Conservation (phyloP, 64 coral and sea anemone species). For the Platygyra sinensis region DNA sequence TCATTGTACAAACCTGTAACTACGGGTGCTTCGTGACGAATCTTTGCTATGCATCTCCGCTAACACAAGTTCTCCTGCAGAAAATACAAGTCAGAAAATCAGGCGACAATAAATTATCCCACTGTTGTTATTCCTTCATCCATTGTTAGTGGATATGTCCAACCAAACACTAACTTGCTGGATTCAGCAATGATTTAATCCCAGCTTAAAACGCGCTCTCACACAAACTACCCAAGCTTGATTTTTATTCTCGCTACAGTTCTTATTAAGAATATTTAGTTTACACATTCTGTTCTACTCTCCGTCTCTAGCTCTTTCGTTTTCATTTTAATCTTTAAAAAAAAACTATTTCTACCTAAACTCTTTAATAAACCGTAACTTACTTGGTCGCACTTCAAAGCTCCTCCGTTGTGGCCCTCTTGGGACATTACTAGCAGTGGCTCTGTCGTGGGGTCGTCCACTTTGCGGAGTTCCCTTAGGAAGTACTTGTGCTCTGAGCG, state of each 20-base stretch:
- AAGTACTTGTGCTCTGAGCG: background rate
- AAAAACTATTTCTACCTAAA: background rate
- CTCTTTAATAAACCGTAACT: background rate
- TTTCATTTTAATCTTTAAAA: too few relatives aligned
- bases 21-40: slow-evolving; percentile 20
- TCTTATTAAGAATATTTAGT: too few relatives aligned
- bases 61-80: slow-evolving; percentile 28
- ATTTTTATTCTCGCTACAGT: too few relatives aligned
- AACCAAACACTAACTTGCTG: too few relatives aligned
- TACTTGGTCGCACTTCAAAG: slow-evolving; percentile 37
- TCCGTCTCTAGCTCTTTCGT: too few relatives aligned
- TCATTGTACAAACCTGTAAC: slow-evolving; percentile 37
- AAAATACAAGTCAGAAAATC: background rate
- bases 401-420: background rate
- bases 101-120: background rate
- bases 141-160: too few relatives aligned
- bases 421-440: background rate
- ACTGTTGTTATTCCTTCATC: too few relatives aligned
- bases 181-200: too few relatives aligned
- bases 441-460: background rate
- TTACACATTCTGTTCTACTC: too few relatives aligned
- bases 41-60: slow-evolving; percentile 35
- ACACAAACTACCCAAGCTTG: too few relatives aligned
- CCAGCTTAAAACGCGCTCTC: too few relatives aligned
- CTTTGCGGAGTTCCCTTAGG: background rate